Conservation (phyloP, 53 echinoderm and acorn worm genomes). For the Apostichopus leukothele region DNA sequence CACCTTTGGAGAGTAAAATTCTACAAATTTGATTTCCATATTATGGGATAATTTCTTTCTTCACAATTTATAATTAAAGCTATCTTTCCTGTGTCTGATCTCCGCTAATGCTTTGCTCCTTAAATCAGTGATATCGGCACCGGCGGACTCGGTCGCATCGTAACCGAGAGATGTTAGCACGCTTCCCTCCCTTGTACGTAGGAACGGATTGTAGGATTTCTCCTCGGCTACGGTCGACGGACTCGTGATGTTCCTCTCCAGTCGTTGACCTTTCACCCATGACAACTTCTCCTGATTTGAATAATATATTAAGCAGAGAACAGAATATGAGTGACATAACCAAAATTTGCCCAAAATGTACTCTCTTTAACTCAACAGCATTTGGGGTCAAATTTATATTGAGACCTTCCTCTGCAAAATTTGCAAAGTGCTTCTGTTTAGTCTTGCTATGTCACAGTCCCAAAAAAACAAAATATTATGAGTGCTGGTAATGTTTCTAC, state of each 20-base stretch:
- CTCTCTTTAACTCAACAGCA: too few species aligned
- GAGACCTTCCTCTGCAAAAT: too few species aligned
- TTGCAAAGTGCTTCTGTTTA: too few species aligned
- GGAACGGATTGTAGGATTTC: conserved; percentile 89
- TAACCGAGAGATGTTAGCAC: conserved; percentile 55
- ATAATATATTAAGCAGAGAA: neutral
- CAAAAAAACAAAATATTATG: too few species aligned
- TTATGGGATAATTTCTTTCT: neutral
- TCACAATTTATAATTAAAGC: conserved; percentile 74
- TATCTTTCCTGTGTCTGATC: conserved; percentile 77
- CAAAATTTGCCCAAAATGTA: too few species aligned
- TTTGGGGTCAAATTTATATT: too few species aligned
- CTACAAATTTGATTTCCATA: too few species aligned
- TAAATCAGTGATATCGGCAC: conserved; percentile 41
- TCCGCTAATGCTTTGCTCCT: conserved; percentile 64
- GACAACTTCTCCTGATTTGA: conserved; percentile 55
- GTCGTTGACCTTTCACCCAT: conserved; percentile 80
- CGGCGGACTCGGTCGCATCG: conserved; percentile 7
- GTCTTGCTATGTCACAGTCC: too few species aligned
- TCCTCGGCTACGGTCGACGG: conserved; percentile 86
- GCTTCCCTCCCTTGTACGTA: conserved; percentile 63
- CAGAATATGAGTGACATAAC: too few species aligned
- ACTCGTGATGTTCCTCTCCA: conserved; percentile 75
- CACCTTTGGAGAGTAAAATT: too few species aligned
- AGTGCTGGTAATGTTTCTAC: too few species aligned